Conservation (phyloP, 2,888 invertebrate genomes). For the Arctia plantaginis region DNA sequence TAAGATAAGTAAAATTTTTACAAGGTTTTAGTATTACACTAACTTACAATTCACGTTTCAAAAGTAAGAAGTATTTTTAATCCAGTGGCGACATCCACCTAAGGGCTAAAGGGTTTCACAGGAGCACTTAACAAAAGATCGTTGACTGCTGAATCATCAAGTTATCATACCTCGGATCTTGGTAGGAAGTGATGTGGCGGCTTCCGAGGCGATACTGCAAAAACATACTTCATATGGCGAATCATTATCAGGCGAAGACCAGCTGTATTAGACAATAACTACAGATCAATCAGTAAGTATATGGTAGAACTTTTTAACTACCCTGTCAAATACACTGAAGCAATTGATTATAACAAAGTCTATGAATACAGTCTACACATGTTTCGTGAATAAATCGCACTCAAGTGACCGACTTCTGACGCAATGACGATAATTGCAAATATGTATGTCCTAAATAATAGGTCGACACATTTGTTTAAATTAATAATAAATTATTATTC, state of each 20-base stretch:
- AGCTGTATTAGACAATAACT: no score
- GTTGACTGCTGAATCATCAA: not conserved
- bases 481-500: no score
- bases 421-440: not conserved
- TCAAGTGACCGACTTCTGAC: not conserved
- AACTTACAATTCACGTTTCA: not conserved
- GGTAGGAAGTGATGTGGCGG: no score
- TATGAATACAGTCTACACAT: no score
- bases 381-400: not conserved
- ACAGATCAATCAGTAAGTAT: no score
- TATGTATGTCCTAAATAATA: not conserved
- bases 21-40: not conserved
- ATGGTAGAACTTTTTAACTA: no score
- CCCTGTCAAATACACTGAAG: no score
- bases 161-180: no score
- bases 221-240: not conserved
- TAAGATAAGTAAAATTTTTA: not conserved
- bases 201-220: not conserved
- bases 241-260: no score
- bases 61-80: not conserved
- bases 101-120: not conserved
- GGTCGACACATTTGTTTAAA: not conserved
- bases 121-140: not conserved
- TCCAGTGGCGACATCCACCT: not conserved
- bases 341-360: no score